Evolutionary conservation across 2,888 invertebrate species (phyloP).

Genomic region (Drosophila barbarae): DNA sequence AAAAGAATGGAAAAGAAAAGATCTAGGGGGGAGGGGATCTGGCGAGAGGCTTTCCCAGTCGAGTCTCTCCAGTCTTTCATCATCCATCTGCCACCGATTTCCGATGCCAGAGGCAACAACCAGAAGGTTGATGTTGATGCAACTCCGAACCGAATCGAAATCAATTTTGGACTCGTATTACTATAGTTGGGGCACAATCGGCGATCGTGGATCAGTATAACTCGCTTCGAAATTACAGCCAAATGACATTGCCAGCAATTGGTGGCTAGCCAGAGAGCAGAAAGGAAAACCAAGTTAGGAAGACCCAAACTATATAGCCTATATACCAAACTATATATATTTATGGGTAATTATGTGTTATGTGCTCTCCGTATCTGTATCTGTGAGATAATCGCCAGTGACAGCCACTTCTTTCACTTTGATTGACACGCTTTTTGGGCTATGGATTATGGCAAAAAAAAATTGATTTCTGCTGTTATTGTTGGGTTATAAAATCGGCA

Average conservation of each 20-base stretch:
- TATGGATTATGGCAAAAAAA: slow-evolving; percentile 38
- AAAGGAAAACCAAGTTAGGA: background rate
- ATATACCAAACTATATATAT: slow-evolving; percentile 38
- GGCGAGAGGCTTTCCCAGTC: background rate
- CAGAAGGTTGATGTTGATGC: background rate
- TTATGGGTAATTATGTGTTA: slow-evolving; percentile 54
- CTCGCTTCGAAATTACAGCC: slow-evolving; percentile 16
- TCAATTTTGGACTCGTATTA: slow-evolving; percentile 18
- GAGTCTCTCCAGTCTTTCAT: slow-evolving; percentile 7
- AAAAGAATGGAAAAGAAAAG: slow-evolving; percentile 19
- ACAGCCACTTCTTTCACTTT: slow-evolving; percentile 57
- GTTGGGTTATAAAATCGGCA: slow-evolving; percentile 49
- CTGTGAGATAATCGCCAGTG: slow-evolving; percentile 54
- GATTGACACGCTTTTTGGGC: slow-evolving; percentile 42
- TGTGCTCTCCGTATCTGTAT: background rate
- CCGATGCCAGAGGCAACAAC: background rate
- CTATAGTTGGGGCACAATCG: slow-evolving; percentile 12
- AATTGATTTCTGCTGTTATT: slow-evolving; percentile 47
- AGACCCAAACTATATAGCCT: slow-evolving; percentile 3
- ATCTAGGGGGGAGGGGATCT: slow-evolving; percentile 3
- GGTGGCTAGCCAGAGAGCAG: background rate
- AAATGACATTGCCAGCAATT: slow-evolving; percentile 20
- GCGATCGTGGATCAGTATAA: slow-evolving; percentile 25
- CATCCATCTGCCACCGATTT: slow-evolving; percentile 22
- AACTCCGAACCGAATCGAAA: slow-evolving; percentile 1